phyloP scores from a whole-genome alignment of 1,140 invertebrate genomes.

The Leptinotarsa defecta region DNA sequence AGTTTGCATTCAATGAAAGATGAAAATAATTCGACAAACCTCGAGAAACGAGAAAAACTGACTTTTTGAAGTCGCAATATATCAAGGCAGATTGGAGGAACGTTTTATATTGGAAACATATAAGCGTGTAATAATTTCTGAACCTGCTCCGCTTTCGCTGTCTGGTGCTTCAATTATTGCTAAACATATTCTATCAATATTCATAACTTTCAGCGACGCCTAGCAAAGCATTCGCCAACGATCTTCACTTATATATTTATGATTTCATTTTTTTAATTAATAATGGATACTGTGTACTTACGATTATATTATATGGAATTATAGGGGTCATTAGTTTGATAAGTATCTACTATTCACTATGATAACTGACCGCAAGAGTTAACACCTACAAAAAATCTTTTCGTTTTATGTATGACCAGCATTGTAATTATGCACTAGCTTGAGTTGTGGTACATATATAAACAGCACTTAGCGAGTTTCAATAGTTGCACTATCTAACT shows the following conservation, averaged over 20 bases:
- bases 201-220: neutral
- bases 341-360: neutral
- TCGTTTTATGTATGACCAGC: constrained; percentile 15
- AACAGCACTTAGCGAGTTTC: neutral
- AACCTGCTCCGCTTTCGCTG: no score
- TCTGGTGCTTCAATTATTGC: no score
- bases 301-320: neutral
- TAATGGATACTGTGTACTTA: neutral
- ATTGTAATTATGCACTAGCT: constrained; percentile 1
- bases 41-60: no score
- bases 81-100: no score
- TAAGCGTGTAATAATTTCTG: no score
- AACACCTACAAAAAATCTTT: constrained; percentile 18
- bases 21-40: no score
- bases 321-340: constrained; percentile 4
- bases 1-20: no score
- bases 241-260: neutral
- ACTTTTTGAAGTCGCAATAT: no score
- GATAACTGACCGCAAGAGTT: neutral
- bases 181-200: neutral
- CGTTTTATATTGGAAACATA: no score
- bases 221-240: neutral
- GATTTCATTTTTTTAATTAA: neutral
- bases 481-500: constrained; percentile 16
- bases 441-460: neutral